Percentiles rank a stretch among this genome's conserved stretches.
phyloP scores from a whole-genome alignment of 2,113 vertebrate genomes.

The Hyperoodon ampullatus region DNA sequence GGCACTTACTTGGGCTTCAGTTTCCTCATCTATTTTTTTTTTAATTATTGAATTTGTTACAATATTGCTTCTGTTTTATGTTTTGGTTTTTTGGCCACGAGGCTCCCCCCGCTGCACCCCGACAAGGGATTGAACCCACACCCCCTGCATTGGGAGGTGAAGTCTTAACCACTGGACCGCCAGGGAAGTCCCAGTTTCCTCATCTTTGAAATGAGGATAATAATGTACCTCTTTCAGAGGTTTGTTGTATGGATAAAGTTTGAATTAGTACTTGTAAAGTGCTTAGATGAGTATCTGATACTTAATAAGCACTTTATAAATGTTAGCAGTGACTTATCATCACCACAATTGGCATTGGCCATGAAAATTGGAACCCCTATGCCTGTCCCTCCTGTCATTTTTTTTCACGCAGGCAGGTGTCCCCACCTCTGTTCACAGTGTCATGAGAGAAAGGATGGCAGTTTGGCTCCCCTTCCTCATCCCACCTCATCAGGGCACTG shows the following conservation, averaged over 20 bases:
- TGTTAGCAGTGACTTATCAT: not conserved
- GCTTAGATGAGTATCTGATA: not conserved
- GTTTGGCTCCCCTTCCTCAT: not conserved
- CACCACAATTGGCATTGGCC: not conserved
- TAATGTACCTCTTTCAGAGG: not conserved
- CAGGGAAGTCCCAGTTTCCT: not conserved
- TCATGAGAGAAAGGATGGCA: not conserved
- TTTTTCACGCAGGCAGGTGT: not conserved
- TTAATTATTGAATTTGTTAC: too few relatives aligned
- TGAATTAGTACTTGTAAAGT: not conserved
- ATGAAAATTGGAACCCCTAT: not conserved
- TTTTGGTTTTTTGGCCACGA: too few relatives aligned
- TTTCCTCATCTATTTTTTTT: not conserved
- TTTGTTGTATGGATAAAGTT: not conserved
- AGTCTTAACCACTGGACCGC: too few relatives aligned
- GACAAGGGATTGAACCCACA: too few relatives aligned
- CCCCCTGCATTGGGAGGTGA: too few relatives aligned
- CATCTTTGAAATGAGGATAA: not conserved
- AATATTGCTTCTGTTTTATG: too few relatives aligned
- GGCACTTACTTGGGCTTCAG: not conserved
- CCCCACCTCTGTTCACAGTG: not conserved
- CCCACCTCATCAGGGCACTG: not conserved
- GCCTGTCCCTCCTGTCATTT: not conserved
- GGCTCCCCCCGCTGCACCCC: fast-evolving
- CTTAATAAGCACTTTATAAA: not conserved